Base-by-base conservation (phyloP, 2,113 vertebrate genomes). In the Boulengeromyrus knoepffleri region DNA sequence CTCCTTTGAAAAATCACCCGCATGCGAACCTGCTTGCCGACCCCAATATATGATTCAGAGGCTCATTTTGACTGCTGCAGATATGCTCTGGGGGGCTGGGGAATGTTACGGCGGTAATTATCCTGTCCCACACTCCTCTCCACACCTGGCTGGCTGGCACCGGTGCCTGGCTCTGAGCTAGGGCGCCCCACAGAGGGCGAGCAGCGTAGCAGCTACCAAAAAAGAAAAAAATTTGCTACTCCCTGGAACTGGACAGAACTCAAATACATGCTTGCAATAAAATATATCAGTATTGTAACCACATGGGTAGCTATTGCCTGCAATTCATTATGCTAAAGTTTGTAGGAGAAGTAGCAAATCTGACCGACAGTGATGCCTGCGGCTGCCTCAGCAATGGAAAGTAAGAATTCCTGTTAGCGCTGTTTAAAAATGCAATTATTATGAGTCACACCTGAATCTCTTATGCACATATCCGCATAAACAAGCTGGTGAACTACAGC, bases 1-100 rank as follows among this genome's bases (percentile, higher is more conserved):
- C 49, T 56, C 49, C 36, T 89, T 56, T 89, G 88, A 83, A 89
- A 83, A 89, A 89, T 89, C 49, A 52, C 88, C 56, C 3, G 9
- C 13, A 39, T 17, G 86, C 0, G 21, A 7, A 39, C 58, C 84
- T 13, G 47, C 85, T 70, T 77, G 84, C 47, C 17, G 83, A 87
- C 85, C 84, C 46, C 89, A 70, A 86, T 87, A 49, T 66, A 70
- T 74, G 80, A 86, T 47, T 90, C 45, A 47, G 53, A 36, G 46
- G 84, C 56, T 87, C 85, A 24, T 74, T 90, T 70, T 77, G 58
- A 84, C 46, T 89, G 56, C 46, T n/a, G 31, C 46, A 7, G 46
- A 70, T 50, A n/a, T 46, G 27, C 89, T 46, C 19, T 47, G 74
- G 85, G 85, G 56, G 47, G n/a, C 24, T n/a, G 12, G 89, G 21